Percentiles rank a stretch among this genome's conserved stretches.
Evolutionary conservation across 2,797 vertebrate species (phyloP).

Genomic region (Amazona finschi): DNA sequence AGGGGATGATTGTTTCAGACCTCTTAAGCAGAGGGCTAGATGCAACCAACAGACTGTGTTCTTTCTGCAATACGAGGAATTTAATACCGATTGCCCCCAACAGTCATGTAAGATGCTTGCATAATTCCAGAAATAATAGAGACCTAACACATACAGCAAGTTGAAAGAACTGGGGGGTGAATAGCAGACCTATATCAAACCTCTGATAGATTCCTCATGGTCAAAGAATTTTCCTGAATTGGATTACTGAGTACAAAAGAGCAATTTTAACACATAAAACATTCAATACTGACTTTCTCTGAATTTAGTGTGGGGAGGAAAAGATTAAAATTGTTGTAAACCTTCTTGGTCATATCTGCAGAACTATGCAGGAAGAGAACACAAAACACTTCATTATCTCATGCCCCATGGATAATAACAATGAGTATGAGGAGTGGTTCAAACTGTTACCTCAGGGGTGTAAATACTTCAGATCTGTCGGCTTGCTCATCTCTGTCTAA

Average conservation of each 20-base stretch:
- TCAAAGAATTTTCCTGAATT: neutral
- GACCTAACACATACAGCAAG: neutral
- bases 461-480: neutral
- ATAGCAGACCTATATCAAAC: neutral
- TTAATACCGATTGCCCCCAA: neutral
- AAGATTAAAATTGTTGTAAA: neutral
- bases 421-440: neutral
- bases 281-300: neutral
- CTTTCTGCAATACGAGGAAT: neutral
- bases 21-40: neutral
- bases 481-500: neutral
- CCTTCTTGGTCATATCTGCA: neutral
- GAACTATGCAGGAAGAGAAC: neutral
- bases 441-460: neutral
- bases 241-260: neutral
- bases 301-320: neutral
- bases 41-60: neutral
- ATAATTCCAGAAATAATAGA: neutral
- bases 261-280: neutral
- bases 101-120: neutral
- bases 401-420: neutral
- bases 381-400: neutral
- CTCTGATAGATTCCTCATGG: neutral
- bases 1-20: neutral
- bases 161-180: neutral